Evolutionary conservation across 2,888 invertebrate genomes (phyloP).

Genomic region (Drosophila planitibia): DNA sequence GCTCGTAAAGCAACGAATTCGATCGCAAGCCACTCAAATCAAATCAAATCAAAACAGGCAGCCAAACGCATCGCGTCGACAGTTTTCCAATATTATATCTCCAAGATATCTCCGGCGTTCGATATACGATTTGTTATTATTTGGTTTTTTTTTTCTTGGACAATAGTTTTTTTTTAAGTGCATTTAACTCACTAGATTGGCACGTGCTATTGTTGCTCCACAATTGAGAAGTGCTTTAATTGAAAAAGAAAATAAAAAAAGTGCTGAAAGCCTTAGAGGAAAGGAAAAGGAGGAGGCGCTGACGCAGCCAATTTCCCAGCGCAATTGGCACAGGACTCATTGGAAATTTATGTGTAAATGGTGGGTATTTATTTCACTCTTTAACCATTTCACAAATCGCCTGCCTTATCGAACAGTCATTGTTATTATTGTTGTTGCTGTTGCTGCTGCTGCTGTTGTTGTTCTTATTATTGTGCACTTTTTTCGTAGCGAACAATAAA

Average conservation of each 20-base stretch:
- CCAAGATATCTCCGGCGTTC: slow-evolving; percentile 19
- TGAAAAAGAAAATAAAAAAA: background rate
- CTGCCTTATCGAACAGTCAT: background rate
- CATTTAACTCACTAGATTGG: background rate
- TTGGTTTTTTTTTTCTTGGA: background rate
- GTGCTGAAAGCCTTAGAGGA: background rate
- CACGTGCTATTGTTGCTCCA: background rate
- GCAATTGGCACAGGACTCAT: slow-evolving; percentile 44
- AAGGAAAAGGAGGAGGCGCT: background rate
- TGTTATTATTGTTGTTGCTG: background rate
- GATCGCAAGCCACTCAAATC: slow-evolving; percentile 69
- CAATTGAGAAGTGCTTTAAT: background rate
- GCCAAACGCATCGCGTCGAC: slow-evolving; percentile 73
- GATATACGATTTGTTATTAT: slow-evolving; percentile 7
- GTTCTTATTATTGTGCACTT: background rate
- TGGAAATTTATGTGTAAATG: slow-evolving; percentile 70
- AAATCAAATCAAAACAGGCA: slow-evolving; percentile 76
- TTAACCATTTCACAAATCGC: background rate
- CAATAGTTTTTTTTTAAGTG: slow-evolving; percentile 24
- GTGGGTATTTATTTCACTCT: slow-evolving; percentile 50
- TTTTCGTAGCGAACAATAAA: background rate
- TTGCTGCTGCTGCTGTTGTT: background rate
- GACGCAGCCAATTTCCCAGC: slow-evolving; percentile 34
- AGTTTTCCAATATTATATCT: slow-evolving; percentile 48
- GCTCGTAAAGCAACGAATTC: slow-evolving; percentile 48